Evolutionary conservation across 2,888 invertebrate genomes (phyloP).

Genomic region (Eilema caniola): DNA sequence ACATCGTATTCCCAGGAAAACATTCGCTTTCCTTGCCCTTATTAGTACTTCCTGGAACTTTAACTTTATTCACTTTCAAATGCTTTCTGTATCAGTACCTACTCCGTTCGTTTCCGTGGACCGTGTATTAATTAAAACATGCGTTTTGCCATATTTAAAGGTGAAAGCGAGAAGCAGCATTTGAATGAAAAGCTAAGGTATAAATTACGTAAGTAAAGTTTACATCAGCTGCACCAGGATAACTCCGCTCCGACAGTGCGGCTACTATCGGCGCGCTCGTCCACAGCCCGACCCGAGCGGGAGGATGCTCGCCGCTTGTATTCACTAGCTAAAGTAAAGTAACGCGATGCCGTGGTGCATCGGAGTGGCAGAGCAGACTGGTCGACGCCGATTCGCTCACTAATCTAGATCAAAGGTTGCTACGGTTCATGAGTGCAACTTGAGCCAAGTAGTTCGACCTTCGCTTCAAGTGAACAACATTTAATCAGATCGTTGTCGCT

Average conservation of each 20-base stretch:
- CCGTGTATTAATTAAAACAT: neutral
- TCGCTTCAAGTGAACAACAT: constrained; percentile 25
- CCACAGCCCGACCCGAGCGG: constrained; percentile 9
- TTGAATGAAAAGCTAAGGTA: constrained; percentile 18
- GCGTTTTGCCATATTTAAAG: constrained; percentile 11
- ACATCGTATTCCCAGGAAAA: constrained; percentile 59
- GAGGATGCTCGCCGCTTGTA: constrained; percentile 24
- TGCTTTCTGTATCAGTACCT: constrained; percentile 31
- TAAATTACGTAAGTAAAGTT: constrained; percentile 39
- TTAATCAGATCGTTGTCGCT: constrained; percentile 28
- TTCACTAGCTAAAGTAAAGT: constrained; percentile 27
- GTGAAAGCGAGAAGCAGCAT: constrained; percentile 24
- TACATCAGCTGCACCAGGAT: constrained; percentile 37
- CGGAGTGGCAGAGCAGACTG: constrained; percentile 36
- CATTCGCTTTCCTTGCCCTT: constrained; percentile 67
- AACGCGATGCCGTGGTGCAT: constrained; percentile 32
- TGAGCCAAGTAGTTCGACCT: constrained; percentile 48
- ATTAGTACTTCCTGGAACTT: constrained; percentile 57
- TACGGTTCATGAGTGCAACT: constrained; percentile 42
- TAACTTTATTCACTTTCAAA: constrained; percentile 58
- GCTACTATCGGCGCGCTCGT: constrained; percentile 8
- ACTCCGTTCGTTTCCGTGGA: neutral
- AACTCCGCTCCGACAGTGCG: constrained; percentile 5
- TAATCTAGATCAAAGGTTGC: constrained; percentile 49
- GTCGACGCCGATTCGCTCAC: constrained; percentile 35